Base-by-base conservation (phyloP, 2,113 vertebrate genomes). In the Hymenochirus boettgeri region DNA sequence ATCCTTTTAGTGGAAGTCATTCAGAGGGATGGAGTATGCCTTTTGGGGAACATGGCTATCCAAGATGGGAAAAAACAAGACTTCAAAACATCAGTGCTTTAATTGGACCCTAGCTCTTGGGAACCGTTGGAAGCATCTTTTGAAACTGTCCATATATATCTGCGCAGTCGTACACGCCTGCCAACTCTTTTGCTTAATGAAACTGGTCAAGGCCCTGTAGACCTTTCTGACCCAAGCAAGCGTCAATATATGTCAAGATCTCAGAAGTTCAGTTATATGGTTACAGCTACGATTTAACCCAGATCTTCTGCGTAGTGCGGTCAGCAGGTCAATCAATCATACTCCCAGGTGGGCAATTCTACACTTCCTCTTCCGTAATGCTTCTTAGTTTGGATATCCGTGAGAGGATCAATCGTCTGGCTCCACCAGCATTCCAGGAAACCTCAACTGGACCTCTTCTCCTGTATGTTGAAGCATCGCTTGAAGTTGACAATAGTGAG, bases 1-100 rank as follows among this genome's bases (percentile, higher is more conserved):
- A 99, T 79, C 96, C 96, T 0, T 99, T 99, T 79, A 98, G 96
- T 0, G 96, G 96, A 26, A 99, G 96, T 78, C 96, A 99, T 82
- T 99, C 96, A 0, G 96, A 99, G 77, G 96, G 96, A 54, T 99
- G 96, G 96, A 98, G 94, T 77, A 98, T 98, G 96, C 96, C 96
- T 4, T 97, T 98, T 0, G 96, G 94, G 1, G 95, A 98, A 61
- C 93, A 96, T 0, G 93, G 95, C 54, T 99, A 99, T 77, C 96
- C 96, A 0, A 91, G 94, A 21, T 99, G 96, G 96, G 94, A 99
- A 82, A 97, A 97, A 78, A 82, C 88, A 26, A 92, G 95, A 12
- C 90, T 98, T 73, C 94, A 95, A 70, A 97, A 93, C 81, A 91
- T 33, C 96, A 98, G 77, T 99, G 96, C 85, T 98, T 96, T 81